Evolutionary conservation across 2,888 invertebrate species (phyloP), one percentile per base, ranked within the genome.

Genomic region (Drosophila affinis): DNA sequence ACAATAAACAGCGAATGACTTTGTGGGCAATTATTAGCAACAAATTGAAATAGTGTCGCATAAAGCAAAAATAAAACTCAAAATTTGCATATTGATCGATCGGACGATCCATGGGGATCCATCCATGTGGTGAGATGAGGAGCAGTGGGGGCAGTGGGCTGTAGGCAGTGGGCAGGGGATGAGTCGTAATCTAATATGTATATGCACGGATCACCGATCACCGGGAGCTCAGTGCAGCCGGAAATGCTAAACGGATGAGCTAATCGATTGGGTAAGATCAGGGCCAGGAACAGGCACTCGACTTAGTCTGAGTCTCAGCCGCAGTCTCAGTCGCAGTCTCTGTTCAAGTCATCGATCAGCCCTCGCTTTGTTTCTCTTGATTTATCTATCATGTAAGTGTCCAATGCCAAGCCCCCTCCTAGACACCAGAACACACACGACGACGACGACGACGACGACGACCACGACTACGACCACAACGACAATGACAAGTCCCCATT

Each of bases 11-110:
- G 21, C 59, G 71, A 81, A 65, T 77, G 77, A 82, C 80, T 80
- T 82, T 80, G 82, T 77, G 80, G n/a, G 57, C 72, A 84, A 74
- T 80, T 72, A 82, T 84, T 78, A 75, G 77, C 71, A 62, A 72
- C 58, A 68, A 74, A 77, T 80, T 77, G 67, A 81, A 84, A 75
- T 70, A 75, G 64, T 73, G 72, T 73, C 78, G 55, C 72, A 72
- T 65, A 51, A 70, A 71, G 76, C 62, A 56, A 51, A 62, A 68
- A 68, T 34, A 49, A 14, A 56, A 62, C 64, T 52, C 32, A 27
- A 49, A 53, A 72, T 72, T 72, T 75, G 79, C 78, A 84, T 82
- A 81, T 62, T 65, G 71, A 81, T 76, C 61, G 60, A 54, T 67
- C 44, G 48, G 53, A 18, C 51, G 24, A 32, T 39, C 49, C 29